Evolutionary conservation across 2,888 invertebrate genomes (phyloP).

Genomic region (Cryptocheilus praepositus): DNA sequence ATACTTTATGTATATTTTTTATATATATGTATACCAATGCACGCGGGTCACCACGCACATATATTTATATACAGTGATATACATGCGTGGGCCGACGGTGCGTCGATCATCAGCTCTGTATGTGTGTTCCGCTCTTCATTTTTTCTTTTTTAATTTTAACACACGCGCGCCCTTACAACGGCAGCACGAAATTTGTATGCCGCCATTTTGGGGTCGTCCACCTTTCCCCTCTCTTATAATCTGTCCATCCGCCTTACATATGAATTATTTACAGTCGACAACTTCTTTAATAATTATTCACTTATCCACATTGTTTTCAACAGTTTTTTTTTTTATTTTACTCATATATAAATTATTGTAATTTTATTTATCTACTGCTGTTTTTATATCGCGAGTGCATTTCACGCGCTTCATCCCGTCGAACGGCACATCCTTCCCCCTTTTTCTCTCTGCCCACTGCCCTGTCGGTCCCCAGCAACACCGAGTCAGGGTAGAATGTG

Average conservation of each 20-base stretch:
- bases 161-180: constrained; percentile 3
- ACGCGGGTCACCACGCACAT: constrained; percentile 51
- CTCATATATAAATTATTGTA: constrained; percentile 57
- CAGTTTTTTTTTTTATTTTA: constrained; percentile 39
- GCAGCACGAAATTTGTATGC: constrained; percentile 10
- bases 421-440: constrained; percentile 39
- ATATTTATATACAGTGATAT: constrained; percentile 59
- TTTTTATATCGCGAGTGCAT: constrained; percentile 11
- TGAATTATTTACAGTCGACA: constrained; percentile 57
- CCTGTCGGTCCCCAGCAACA: too few relatives aligned
- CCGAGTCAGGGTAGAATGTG: constrained; percentile 29
- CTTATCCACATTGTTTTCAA: constrained; percentile 61
- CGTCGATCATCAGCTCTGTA: constrained; percentile 8
- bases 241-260: constrained; percentile 39
- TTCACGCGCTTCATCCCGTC: constrained; percentile 31
- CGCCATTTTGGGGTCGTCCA: too few relatives aligned
- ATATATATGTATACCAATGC: constrained; percentile 61
- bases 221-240: constrained; percentile 12
- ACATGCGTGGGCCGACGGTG: constrained; percentile 48
- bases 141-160: background rate
- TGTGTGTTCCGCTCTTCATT: background rate
- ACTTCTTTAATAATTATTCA: constrained; percentile 49
- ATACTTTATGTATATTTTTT: constrained; percentile 61
- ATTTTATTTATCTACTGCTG: constrained; percentile 45
- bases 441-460: too few relatives aligned